Evolutionary conservation across 2,888 invertebrate genomes (phyloP), one percentile per base, ranked within the genome.

Genomic region (Pollenia angustigena): DNA sequence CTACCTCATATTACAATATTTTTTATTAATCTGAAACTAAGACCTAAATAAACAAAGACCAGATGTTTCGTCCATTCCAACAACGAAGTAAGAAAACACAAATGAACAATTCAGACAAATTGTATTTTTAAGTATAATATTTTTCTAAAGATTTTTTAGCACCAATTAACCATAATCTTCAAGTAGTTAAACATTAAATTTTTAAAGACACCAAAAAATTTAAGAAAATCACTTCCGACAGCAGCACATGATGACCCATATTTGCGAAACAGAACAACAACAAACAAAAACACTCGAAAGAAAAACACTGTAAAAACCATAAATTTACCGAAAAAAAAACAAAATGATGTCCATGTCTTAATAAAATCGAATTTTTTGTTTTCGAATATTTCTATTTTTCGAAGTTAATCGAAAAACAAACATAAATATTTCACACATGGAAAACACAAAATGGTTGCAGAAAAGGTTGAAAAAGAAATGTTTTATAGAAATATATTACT

Each of bases 131-230:
- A 58, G 23, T 16, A 80, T 56, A 62, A 58, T 62, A 54, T 58
- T 78, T 68, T 40, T 58, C 23, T 3, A 62, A 52, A 66, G 11
- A 44, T 50, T 71, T 69, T 83, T 83, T 86, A 76, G 50, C 76
- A 72, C 42, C 54, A 66, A 87, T 87, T 87, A 78, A 18, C 48
- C 23, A 74, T 56, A 75, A 60, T 69, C 78, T 69, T 78, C 60
- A 76, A 72, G 78, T 81, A 71, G 48, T 78, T 75, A 40, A 52
- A 8, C 0, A 68, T 12, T 10, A 23, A 60, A 60, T 50, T 50
- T 74, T 4, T 18, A 23, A 54, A 71, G 12, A 54, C 52, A 14
- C 12, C 23, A 71, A 16, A 23, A 11, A 44, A 50, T 23, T 11
- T 7, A 14, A 60, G 16, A 40, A 48, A 64, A 66, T 69, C 76